Conservation (phyloP, 1,140 invertebrate genomes). For the Idris sp. region DNA sequence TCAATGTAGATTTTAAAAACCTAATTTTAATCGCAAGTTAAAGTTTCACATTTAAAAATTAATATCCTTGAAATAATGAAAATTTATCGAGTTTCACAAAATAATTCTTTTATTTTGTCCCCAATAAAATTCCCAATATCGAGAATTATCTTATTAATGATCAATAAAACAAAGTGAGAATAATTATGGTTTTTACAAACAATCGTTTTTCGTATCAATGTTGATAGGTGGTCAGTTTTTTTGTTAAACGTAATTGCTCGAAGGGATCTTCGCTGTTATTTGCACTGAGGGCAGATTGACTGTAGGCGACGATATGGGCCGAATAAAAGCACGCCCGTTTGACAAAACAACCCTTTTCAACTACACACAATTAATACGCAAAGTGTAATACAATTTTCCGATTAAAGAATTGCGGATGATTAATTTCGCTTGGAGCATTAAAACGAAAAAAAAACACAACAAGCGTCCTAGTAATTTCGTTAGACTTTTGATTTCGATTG, state of each 20-base stretch:
- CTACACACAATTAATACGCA: constrained; percentile 6
- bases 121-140: too few species aligned
- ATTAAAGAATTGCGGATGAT: neutral
- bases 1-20: too few species aligned
- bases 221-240: constrained; percentile 14
- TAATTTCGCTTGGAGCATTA: neutral
- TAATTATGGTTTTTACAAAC: constrained; percentile 12
- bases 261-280: constrained; percentile 10
- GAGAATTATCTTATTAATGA: constrained; percentile 9
- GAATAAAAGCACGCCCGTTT: constrained; percentile 26
- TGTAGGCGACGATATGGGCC: constrained; percentile 16
- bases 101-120: too few species aligned
- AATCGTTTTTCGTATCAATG: constrained; percentile 9
- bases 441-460: constrained; percentile 1
- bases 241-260: constrained; percentile 26
- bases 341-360: constrained; percentile 17
- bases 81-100: too few species aligned
- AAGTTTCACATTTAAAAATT: too few species aligned
- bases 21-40: too few species aligned
- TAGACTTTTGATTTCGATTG: neutral
- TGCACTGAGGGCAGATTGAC: constrained; percentile 26
- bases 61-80: too few species aligned
- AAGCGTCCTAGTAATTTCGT: neutral
- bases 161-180: constrained; percentile 15
- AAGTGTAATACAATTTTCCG: constrained; percentile 5